Evolutionary conservation across 2,797 vertebrate genomes (phyloP), one percentile per base, ranked within the genome.

Genomic region (Acipenser ruthenus): DNA sequence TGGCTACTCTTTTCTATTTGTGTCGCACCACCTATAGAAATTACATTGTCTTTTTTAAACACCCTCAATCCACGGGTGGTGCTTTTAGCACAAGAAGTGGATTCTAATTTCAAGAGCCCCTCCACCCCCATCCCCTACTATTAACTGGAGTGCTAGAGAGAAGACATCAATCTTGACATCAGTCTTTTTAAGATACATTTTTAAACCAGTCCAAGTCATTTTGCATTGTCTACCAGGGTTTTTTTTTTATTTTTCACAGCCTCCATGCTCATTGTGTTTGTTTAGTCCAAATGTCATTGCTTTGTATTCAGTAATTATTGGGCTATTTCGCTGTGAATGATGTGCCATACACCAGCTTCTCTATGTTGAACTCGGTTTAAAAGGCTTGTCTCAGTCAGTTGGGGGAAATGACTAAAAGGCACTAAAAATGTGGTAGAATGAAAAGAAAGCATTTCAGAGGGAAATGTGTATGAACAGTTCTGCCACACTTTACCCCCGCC

Each of bases 1-100:
- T 90, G 90, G 87, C 88, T 89, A 83, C 82, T 87, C 87, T 86
- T 82, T 79, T 75, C 81, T 83, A 80, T 73, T 79, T 73, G 79
- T 82, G 81, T 85, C 86, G 85, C 61, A 69, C 77, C 83, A 86
- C 84, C 87, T 88, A 88, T 86, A 89, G 88, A 88, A 88, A 88
- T 89, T 86, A 89, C 87, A 89, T 77, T 84, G 77, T 75, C 70
- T 79, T 81, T 18, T 81, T 74, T 66, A 76, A 77, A 83, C 83
- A 82, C 85, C 86, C 82, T 85, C 86, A 65, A 80, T 84, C 86
- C 84, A 76, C 78, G 80, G 80, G 77, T 80, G 80, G 78, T 76
- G 80, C 80, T 73, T 87, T 89, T 83, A 87, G 80, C 78, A 37
- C 37, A 79, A 82, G 78, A 84, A 86, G 85, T 87, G 84, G 81